Evolutionary conservation across 2,797 vertebrate species (phyloP).

Genomic region (Microtus californicus): DNA sequence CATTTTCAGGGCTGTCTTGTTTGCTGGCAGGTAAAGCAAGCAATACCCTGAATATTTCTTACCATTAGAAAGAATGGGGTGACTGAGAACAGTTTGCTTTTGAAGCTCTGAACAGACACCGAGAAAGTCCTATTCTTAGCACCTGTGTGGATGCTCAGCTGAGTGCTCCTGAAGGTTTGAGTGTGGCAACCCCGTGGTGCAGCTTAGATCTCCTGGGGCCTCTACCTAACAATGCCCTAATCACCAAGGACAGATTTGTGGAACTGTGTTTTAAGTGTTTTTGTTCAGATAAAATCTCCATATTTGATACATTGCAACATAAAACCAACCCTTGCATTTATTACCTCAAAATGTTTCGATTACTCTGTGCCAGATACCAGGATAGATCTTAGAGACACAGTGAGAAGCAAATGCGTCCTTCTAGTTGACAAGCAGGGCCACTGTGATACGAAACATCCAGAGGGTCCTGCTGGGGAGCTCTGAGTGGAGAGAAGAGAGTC

Average conservation of each 20-base stretch:
- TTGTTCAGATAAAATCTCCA: not conserved
- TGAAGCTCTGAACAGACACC: not conserved
- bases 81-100: no score
- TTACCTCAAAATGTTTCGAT: not conserved
- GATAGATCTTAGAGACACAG: fast-evolving
- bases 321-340: not conserved
- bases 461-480: not conserved
- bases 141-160: fast-evolving
- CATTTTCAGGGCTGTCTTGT: not conserved
- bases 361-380: not conserved
- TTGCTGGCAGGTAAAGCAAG: fast-evolving
- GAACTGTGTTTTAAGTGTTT: not conserved
- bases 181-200: fast-evolving
- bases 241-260: fast-evolving
- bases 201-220: no score
- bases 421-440: no score
- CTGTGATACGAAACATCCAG: fast-evolving
- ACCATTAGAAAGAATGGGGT: not conserved
- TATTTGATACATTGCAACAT: not conserved
- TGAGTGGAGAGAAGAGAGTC: fast-evolving
- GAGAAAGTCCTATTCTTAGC: fast-evolving
- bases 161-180: not conserved
- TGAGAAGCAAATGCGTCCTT: fast-evolving
- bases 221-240: fast-evolving
- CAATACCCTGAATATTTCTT: not conserved